phyloP scores from a whole-genome alignment of 2,888 invertebrate species.

The Spialia ferax region DNA sequence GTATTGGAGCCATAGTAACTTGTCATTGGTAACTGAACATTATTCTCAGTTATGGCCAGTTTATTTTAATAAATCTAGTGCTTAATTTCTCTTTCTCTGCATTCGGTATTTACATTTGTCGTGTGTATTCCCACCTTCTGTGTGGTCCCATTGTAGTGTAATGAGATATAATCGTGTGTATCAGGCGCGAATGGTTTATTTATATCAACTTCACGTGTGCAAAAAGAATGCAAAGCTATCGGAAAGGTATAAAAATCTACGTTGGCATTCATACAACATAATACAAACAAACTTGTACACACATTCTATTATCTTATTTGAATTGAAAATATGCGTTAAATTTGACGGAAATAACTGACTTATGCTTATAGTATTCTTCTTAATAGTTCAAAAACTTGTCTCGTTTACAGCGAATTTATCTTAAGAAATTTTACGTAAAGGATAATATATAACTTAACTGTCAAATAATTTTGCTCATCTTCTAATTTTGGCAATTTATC shows the following conservation, averaged over 20 bases:
- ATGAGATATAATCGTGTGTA: slow-evolving; percentile 53
- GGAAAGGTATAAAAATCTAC: background rate
- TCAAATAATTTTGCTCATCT: background rate
- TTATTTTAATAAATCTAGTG: slow-evolving; percentile 51
- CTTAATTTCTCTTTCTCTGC: slow-evolving; percentile 48
- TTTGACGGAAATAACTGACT: too few relatives aligned
- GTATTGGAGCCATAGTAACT: slow-evolving; percentile 43
- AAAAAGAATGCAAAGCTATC: slow-evolving; percentile 37
- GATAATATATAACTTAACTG: too few relatives aligned
- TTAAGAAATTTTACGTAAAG: too few relatives aligned
- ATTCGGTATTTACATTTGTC: slow-evolving; percentile 53
- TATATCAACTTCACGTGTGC: slow-evolving; percentile 46
- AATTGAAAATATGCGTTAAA: background rate
- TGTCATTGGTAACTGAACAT: slow-evolving; percentile 52
- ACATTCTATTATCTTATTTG: too few relatives aligned
- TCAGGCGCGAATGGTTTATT: slow-evolving; percentile 49
- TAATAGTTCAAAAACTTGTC: too few relatives aligned
- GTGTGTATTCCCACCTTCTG: slow-evolving; percentile 53
- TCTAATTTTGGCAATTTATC: background rate
- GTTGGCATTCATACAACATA: background rate
- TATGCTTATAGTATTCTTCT: too few relatives aligned
- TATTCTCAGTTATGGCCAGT: slow-evolving; percentile 51
- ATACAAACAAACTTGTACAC: too few relatives aligned
- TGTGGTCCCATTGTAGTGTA: slow-evolving; percentile 55
- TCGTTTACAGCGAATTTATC: too few relatives aligned